These are phyloP conservation scores for Bombus cullumanus DNA, from an alignment of 1,140 invertebrate species.

Conservation along the genomic window DNA sequence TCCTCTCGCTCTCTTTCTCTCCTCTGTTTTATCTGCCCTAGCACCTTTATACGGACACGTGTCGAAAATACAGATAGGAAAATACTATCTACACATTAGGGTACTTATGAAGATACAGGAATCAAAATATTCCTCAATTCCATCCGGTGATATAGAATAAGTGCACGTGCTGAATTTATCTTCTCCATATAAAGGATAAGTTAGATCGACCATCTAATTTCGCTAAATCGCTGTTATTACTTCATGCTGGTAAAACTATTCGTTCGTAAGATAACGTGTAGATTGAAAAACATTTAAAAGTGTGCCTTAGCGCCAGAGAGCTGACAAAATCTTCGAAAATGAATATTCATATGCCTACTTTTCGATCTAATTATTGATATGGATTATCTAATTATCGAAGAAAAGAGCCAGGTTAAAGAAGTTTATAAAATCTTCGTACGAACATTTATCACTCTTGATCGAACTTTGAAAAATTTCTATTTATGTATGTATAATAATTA, in stretches of 20 bases:
- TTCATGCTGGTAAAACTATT: conserved; percentile 1
- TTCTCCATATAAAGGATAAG: background rate
- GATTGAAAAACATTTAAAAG: background rate
- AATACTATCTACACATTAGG: conserved; percentile 30
- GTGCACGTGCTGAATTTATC: conserved; percentile 24
- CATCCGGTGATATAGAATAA: conserved; percentile 28
- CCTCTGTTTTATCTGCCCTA: conserved; percentile 1
- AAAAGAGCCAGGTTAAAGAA: background rate
- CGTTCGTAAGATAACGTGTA: background rate
- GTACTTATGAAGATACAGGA: conserved; percentile 20
- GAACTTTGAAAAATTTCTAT: conserved; percentile 25
- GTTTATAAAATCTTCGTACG: conserved; percentile 4
- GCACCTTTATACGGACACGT: conserved; percentile 31
- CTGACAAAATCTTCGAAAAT: conserved; percentile 1
- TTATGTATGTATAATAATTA: conserved; percentile 29
- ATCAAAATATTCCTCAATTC: conserved; percentile 40
- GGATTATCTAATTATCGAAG: conserved; percentile 3
- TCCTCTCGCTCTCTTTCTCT: background rate
- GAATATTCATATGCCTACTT: background rate
- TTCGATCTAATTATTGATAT: background rate
- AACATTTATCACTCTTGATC: conserved; percentile 26
- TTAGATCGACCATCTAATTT: conserved; percentile 4
- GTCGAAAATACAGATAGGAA: conserved; percentile 32
- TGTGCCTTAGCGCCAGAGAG: conserved; percentile 12
- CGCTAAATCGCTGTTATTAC: background rate